Percentiles rank a stretch among this genome's conserved stretches.
Conservation (phyloP, 2,797 vertebrate species). For the Sebastes nivosus region DNA sequence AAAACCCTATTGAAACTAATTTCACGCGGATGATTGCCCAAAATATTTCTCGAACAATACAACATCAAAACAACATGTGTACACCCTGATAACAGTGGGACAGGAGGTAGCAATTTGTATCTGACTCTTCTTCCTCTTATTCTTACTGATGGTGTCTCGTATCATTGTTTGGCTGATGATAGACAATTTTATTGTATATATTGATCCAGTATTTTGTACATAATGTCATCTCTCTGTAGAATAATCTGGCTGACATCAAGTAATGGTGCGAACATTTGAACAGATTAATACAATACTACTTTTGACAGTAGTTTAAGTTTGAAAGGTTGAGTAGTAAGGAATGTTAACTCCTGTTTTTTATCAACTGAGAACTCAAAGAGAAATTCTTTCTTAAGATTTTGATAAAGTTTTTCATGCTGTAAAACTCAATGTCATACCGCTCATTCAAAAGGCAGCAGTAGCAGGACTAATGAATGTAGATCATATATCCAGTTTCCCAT, state of each 20-base stretch:
- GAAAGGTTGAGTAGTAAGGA: background rate
- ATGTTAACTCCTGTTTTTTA: background rate
- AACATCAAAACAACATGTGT: background rate
- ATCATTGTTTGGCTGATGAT: background rate
- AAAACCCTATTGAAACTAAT: background rate
- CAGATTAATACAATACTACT: background rate
- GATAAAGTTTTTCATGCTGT: background rate
- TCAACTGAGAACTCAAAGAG: background rate
- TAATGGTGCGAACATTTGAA: background rate
- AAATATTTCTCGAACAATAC: background rate
- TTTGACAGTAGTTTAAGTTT: background rate
- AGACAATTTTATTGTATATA: background rate
- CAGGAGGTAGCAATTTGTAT: background rate
- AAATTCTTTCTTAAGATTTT: background rate
- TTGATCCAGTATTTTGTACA: background rate
- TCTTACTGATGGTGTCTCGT: background rate
- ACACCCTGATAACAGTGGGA: background rate
- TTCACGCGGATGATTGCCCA: background rate
- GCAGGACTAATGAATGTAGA: constrained; percentile 10
- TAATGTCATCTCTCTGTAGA: background rate
- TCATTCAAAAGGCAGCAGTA: background rate
- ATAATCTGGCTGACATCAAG: background rate
- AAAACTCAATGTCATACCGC: background rate
- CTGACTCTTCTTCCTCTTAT: background rate
- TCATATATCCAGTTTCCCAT: constrained; percentile 2